Base-by-base conservation (phyloP, 1,140 invertebrate genomes). In the Solen grandis region DNA sequence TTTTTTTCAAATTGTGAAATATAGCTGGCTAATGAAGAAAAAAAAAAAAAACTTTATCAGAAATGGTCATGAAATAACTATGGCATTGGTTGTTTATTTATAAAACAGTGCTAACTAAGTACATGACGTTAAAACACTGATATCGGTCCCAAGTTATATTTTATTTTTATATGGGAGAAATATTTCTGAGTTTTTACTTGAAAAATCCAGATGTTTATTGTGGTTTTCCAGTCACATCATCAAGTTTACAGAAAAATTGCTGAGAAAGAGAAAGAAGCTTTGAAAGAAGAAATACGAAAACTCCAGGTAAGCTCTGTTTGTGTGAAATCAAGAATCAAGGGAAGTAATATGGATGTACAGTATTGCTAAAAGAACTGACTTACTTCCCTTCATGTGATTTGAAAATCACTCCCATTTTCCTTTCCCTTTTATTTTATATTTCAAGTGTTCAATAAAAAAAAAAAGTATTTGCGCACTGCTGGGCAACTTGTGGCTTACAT, bases 281-380 rank as follows among this genome's bases (percentile, higher is more conserved):
- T 78, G 33, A 78, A 78, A 52, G 75, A 78, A 69, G 75, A 78
- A 69, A 78, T 78, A 14, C 68, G 65, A 60, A 59, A 54, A 78
- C 63, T 69, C 1, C 75, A 78, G 65, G 75, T 78, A 38, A 36
- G 36, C 46, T 27, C n/a, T 22, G n/a, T 27, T 57, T 22, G 5
- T 8, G 29, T 5, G 5, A n/a, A n/a, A n/a, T n/a, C n/a, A n/a
- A n/a, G n/a, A n/a, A n/a, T n/a, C n/a, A n/a, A n/a, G n/a, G n/a
- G n/a, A n/a, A n/a, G n/a, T n/a, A n/a, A n/a, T n/a, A n/a, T n/a
- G n/a, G n/a, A n/a, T n/a, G n/a, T n/a, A n/a, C n/a, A n/a, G n/a
- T n/a, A n/a, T n/a, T n/a, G n/a, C n/a, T n/a, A n/a, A n/a, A n/a
- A n/a, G n/a, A n/a, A n/a, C n/a, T n/a, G n/a, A n/a, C n/a, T n/a